Base-by-base conservation (phyloP, 2,797 vertebrate species). In the Labroides dimidiatus region DNA sequence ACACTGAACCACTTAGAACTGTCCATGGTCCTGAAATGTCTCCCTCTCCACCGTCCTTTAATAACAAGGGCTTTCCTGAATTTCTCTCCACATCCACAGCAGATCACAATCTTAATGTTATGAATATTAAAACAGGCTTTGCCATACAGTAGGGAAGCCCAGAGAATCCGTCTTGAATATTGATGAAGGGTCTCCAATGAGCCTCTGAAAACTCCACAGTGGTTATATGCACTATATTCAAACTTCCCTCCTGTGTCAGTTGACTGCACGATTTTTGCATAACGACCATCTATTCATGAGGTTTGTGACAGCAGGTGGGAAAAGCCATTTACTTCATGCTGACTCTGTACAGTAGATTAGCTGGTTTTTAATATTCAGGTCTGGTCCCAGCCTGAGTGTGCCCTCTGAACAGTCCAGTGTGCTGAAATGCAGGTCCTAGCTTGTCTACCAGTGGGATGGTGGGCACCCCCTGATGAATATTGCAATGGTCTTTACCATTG, bases 101-200 rank as follows among this genome's bases (percentile, higher is more conserved):
- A 73, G 65, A 88, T 84, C 73, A 57, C 65, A 66, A 61, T 57
- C 62, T 51, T 33, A 43, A 62, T 63, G 53, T 84, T 66, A 87
- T 91, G 70, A 90, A 88, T 91, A 89, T 88, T 88, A 88, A 87
- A 53, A 64, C 61, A 51, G 64, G 68, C 72, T 75, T 83, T 77
- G 39, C 57, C 50, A 62, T 89, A 87, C 75, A 84, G 79, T 71
- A 71, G 88, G 85, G 77, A 88, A 88, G 67, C 87, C 91, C 81
- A 17, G 37, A 80, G 74, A 85, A 77, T 81, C 77, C 74, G 72
- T 78, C 77, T 82, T 92, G 80, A 89, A 92, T 90, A 89, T 87
- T 84, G 65, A 92, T 86, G 76, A 71, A 49, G 16, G 17, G 69
- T 85, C 63, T 61, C 81, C 47, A 45, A 62, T 79, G 82, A 85